Evolutionary conservation across 2,888 invertebrate genomes (phyloP).

Genomic region (Rhopalosiphum nymphaeae): DNA sequence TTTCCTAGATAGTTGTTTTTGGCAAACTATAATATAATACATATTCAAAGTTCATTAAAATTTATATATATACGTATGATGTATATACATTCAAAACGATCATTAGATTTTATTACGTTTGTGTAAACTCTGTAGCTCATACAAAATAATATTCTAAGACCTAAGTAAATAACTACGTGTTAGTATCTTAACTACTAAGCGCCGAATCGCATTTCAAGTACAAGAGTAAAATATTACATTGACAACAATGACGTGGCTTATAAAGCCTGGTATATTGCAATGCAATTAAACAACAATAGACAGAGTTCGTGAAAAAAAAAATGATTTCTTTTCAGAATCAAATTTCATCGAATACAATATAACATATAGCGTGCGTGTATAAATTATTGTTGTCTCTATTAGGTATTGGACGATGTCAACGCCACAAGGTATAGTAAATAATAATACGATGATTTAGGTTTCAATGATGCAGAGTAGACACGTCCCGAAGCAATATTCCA

Average conservation of each 20-base stretch:
- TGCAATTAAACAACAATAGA: conserved; percentile 1
- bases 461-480: neutral
- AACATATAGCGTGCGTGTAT: neutral
- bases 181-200: neutral
- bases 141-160: neutral
- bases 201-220: neutral
- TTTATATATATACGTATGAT: neutral
- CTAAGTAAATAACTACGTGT: neutral
- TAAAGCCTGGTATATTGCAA: neutral
- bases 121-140: neutral
- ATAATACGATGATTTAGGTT: neutral
- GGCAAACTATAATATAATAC: neutral
- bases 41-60: conserved; percentile 3
- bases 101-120: neutral
- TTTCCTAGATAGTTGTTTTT: neutral
- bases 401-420: neutral
- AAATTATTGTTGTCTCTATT: neutral
- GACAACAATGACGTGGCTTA: neutral
- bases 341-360: neutral
- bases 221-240: neutral
- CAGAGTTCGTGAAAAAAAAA: neutral
- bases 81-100: neutral
- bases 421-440: neutral
- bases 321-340: neutral
- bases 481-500: neutral